Evolutionary conservation across 2,888 invertebrate genomes (phyloP).

Genomic region (Drosophila affinis): DNA sequence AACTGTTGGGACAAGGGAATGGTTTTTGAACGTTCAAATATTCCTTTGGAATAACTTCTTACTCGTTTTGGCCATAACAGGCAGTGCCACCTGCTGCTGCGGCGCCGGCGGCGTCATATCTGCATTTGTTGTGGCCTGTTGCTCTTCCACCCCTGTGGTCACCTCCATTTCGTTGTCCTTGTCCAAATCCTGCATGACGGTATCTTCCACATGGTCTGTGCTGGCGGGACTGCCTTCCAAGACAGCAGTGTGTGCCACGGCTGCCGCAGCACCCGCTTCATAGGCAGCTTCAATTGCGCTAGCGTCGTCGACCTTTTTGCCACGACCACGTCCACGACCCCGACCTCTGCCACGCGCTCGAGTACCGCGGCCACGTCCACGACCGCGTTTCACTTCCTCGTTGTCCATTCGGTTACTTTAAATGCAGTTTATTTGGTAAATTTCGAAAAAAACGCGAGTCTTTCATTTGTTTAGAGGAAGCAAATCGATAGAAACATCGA

Average conservation of each 20-base stretch:
- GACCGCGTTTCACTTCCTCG: constrained; percentile 77
- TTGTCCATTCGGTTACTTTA: constrained; percentile 65
- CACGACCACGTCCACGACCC: constrained; percentile 91
- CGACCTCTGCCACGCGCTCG: constrained; percentile 89
- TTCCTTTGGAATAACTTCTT: constrained; percentile 27
- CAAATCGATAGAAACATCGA: too few species aligned
- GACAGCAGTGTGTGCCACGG: constrained; percentile 34
- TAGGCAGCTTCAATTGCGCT: constrained; percentile 44
- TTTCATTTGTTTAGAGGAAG: background rate
- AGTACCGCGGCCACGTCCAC: constrained; percentile 83
- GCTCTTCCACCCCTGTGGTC: constrained; percentile 31
- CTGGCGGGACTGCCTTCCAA: constrained; percentile 81
- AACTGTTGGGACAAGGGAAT: constrained; percentile 84
- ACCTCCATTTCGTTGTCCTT: constrained; percentile 75
- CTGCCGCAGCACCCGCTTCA: constrained; percentile 27
- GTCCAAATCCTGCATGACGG: constrained; percentile 66
- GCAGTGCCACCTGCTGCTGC: constrained; percentile 54
- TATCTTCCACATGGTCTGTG: constrained; percentile 66
- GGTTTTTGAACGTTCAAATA: background rate
- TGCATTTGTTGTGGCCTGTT: constrained; percentile 36
- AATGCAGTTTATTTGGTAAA: constrained; percentile 1
- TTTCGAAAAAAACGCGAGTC: background rate
- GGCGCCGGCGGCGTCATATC: constrained; percentile 54
- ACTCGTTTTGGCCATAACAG: constrained; percentile 79
- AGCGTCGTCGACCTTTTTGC: constrained; percentile 87